Base-by-base conservation (phyloP, 2,888 invertebrate genomes). In the Cotesia congregata region DNA sequence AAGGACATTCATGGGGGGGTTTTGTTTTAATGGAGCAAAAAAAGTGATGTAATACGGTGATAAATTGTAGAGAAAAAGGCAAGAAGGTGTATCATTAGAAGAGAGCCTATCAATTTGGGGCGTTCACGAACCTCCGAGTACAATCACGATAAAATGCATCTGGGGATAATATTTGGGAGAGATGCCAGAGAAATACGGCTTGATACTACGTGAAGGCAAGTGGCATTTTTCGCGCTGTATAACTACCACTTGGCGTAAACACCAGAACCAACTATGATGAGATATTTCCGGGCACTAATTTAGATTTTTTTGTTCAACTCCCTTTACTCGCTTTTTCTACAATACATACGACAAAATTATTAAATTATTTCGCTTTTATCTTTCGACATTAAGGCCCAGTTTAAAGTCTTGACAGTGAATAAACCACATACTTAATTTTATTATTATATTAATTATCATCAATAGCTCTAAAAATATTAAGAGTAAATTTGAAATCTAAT, bases 141-240 rank as follows among this genome's bases (percentile, higher is more conserved):
- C 40, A 40, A 30, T 39, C 7, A 65, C 17, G 59, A 75, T 75
- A 62, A 70, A 70, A 70, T 65, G 64, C 74, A 68, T 70, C 41
- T 9, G 30, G 62, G 74, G 30, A 68, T 17, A 72, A 76, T 67
- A 71, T 75, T 72, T 76, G 72, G 76, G 72, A 72, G 41, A 5
- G 20, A 50, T 72, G 76, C 76, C 72, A 72, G 67, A 15, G 30
- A 67, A 77, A 50, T 64, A 17, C n/a, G 64, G 71, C 76, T 78
- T 74, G 74, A 76, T 77, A 78, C 77, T 77, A 70, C 40, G 70
- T 67, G 67, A 67, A 67, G 67, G 61, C 69, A 72, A 69, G 61
- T 71, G 30, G 20, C 67, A 69, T 74, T 72, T 79, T 69, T 72
- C 61, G 61, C 61, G 9, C 17, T 39, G 38, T 17, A 17, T 41